These are phyloP conservation scores for Fistularia commersonii DNA, from an alignment of 2,797 vertebrate species.

Conservation along the genomic window DNA sequence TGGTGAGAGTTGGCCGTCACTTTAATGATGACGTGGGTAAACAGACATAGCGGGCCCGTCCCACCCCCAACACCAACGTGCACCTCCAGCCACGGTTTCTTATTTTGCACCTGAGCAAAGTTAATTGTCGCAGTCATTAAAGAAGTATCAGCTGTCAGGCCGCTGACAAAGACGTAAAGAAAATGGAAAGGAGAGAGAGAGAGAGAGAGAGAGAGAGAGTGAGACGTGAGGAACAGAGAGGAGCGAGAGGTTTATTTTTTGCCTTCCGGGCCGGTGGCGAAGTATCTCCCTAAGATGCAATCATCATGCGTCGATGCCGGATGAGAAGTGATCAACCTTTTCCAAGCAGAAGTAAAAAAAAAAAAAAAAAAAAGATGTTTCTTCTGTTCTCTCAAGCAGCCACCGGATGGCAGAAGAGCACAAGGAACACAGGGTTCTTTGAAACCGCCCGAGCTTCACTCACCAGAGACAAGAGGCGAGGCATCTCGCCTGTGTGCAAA, in stretches of 20 bases:
- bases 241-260: constrained; percentile 57
- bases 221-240: constrained; percentile 47
- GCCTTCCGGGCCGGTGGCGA: constrained; percentile 62
- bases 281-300: constrained; percentile 68
- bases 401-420: constrained; percentile 82
- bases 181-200: constrained; percentile 47
- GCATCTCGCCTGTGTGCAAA: constrained; percentile 26
- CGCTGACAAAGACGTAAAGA: constrained; percentile 63
- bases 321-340: constrained; percentile 60
- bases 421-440: constrained; percentile 62
- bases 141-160: constrained; percentile 70
- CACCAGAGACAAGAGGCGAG: constrained; percentile 26
- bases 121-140: constrained; percentile 76
- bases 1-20: constrained; percentile 62
- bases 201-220: constrained; percentile 54
- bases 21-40: constrained; percentile 76
- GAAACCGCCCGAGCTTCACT: constrained; percentile 29
- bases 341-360: constrained; percentile 26
- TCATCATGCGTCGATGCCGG: constrained; percentile 67
- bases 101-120: constrained; percentile 62
- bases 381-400: constrained; percentile 43
- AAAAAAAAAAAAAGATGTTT: constrained; percentile 23
- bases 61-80: constrained; percentile 6
- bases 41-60: constrained; percentile 51
- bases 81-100: constrained; percentile 40